A percentile compares a stretch with the other conserved stretches of the same genome.
Conservation (phyloP, 2,797 vertebrate genomes). For the Zenarchopterus dispar region DNA sequence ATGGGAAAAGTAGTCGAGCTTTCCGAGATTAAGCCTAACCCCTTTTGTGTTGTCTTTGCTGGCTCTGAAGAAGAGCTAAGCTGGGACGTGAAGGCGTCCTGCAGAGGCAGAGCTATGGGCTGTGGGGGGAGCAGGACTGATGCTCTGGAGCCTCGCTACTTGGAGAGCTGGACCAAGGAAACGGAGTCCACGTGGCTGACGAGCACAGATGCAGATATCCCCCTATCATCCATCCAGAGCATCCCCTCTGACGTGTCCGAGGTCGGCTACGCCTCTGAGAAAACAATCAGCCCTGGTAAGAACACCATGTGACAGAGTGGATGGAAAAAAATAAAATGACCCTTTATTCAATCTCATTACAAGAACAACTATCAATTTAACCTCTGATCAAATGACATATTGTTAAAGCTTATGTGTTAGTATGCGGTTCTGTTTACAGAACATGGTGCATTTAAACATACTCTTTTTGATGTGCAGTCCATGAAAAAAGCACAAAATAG, state of each 20-base stretch:
- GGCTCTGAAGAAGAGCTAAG: slow-evolving; percentile 20
- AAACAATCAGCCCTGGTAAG: slow-evolving; percentile 78
- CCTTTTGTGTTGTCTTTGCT: background rate
- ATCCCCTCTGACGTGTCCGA: slow-evolving; percentile 82
- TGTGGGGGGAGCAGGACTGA: slow-evolving; percentile 87
- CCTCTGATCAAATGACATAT: too few species aligned
- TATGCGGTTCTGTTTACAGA: too few species aligned
- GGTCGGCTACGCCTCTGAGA: slow-evolving; percentile 72
- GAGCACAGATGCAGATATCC: slow-evolving; percentile 83
- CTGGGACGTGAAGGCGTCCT: slow-evolving; percentile 6
- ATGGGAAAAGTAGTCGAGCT: too few species aligned
- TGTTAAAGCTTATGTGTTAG: too few species aligned
- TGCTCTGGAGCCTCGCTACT: slow-evolving; percentile 83
- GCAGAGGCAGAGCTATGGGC: slow-evolving; percentile 74
- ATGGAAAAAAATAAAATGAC: slow-evolving; percentile 5
- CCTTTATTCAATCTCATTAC: slow-evolving; percentile 4
- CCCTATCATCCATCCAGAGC: slow-evolving; percentile 85
- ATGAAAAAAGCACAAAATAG: too few species aligned
- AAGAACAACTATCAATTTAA: background rate
- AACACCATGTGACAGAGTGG: background rate
- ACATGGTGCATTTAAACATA: too few species aligned
- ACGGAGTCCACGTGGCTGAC: slow-evolving; percentile 86
- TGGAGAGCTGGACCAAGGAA: slow-evolving; percentile 88
- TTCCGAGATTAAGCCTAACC: background rate
- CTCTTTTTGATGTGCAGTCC: too few species aligned